These are phyloP conservation scores for Gymnorhina tibicen DNA, from an alignment of 2,113 vertebrate genomes.

Conservation along the genomic window DNA sequence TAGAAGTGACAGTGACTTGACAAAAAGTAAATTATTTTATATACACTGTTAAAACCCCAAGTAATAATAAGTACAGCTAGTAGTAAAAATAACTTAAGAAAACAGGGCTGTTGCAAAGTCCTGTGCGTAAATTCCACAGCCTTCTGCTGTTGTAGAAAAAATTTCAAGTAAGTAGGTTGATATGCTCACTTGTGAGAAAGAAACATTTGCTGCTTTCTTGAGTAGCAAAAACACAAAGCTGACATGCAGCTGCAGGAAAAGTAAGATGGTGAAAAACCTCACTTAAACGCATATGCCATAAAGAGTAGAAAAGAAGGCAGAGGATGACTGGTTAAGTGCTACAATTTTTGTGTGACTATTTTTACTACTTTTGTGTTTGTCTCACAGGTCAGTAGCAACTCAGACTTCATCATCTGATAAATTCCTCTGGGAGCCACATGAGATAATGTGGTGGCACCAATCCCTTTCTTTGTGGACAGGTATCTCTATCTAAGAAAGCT, in stretches of 20 bases:
- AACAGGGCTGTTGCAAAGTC: neutral
- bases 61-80: neutral
- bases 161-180: neutral
- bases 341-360: neutral
- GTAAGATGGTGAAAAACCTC: neutral
- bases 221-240: neutral
- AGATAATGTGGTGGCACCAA: neutral
- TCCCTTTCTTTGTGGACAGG: neutral
- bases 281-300: neutral
- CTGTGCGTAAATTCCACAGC: neutral
- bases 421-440: neutral
- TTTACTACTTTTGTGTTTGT: neutral
- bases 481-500: neutral
- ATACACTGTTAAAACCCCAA: neutral
- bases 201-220: neutral
- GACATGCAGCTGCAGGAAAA: neutral
- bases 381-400: neutral
- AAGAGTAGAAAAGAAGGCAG: neutral
- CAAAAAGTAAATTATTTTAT: neutral
- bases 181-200: neutral
- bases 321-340: neutral
- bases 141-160: neutral
- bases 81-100: neutral
- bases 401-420: neutral
- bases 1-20: conserved; percentile 11